A percentile compares a stretch with the other conserved stretches of the same genome.
phyloP scores from a whole-genome alignment of 1,140 invertebrate species.

The Sweltsa coloradensis region DNA sequence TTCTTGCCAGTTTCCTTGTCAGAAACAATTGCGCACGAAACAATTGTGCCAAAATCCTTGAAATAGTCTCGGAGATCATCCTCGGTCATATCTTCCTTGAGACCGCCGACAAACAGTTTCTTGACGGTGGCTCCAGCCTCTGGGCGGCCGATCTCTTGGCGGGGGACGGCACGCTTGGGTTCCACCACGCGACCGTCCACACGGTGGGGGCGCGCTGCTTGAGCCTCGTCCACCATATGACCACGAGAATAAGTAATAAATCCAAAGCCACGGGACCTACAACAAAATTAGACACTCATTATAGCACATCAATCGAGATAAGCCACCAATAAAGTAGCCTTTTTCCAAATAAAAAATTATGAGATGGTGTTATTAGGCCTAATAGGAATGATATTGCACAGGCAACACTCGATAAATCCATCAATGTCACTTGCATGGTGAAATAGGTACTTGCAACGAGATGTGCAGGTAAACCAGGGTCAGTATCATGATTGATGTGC shows the following conservation, averaged over 20 bases:
- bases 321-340: no score
- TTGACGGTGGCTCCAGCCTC: constrained; percentile 90
- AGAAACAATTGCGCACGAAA: constrained; percentile 80
- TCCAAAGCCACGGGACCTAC: constrained; percentile 80
- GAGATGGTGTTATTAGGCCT: no score
- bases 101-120: constrained; percentile 86
- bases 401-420: no score
- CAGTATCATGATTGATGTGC: no score
- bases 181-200: constrained; percentile 84
- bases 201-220: constrained; percentile 67
- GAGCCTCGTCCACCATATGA: constrained; percentile 90
- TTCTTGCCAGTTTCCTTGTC: constrained; percentile 86
- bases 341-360: no score
- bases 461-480: no score
- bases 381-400: no score
- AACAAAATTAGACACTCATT: no score
- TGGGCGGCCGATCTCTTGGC: constrained; percentile 72
- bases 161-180: constrained; percentile 89
- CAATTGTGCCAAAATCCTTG: constrained; percentile 68
- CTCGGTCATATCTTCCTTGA: constrained; percentile 83
- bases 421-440: no score
- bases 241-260: constrained; percentile 90
- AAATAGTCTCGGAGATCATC: constrained; percentile 78
- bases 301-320: no score
- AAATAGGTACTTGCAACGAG: no score